Base-by-base conservation (phyloP, 2,888 invertebrate species). In the Galerucella calmariensis region DNA sequence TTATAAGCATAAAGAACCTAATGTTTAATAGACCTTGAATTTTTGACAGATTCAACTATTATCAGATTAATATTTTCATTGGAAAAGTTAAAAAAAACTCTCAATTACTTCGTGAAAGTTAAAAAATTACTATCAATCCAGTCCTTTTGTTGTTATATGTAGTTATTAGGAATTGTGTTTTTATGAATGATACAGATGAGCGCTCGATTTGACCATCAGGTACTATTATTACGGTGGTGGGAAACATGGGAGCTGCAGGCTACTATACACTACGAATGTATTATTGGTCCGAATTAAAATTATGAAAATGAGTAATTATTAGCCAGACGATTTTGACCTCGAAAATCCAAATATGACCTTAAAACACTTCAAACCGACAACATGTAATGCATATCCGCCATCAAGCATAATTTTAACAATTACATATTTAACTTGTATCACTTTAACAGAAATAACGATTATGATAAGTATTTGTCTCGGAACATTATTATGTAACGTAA, bases 281-380 rank as follows among this genome's bases (percentile, higher is more conserved):
- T 67, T 59, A 72, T 41, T 69, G 63, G 41, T 67, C 67, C 58
- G 59, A 71, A 71, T 74, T 56, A 66, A 72, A 77, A 78, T 79
- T 77, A 80, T 78, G 75, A 76, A 77, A 79, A 80, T 73, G 69
- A 44, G 63, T 75, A 79, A 80, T 80, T 80, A 81, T 62, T 56
- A 62, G 66, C 27, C 69, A 75, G 75, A 78, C 73, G 67, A 78
- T 76, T 79, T 68, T 75, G 79, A 73, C 81, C 81, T 81, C 77
- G 80, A 79, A 79, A 79, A 78, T 74, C 78, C 71, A 81, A 81
- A 77, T 74, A 71, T 77, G 78, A 77, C 78, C 78, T 78, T 76
- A 77, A 58, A 75, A 67, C 48, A 69, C 69, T 67, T 67, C 69
- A 56, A 75, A 75, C 66, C 27, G 63, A 72, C 71, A 67, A 76